A percentile compares a stretch with the other conserved stretches of the same genome.
phyloP scores from a whole-genome alignment of 2,888 invertebrate genomes.

The Epistrophella euchroma region DNA sequence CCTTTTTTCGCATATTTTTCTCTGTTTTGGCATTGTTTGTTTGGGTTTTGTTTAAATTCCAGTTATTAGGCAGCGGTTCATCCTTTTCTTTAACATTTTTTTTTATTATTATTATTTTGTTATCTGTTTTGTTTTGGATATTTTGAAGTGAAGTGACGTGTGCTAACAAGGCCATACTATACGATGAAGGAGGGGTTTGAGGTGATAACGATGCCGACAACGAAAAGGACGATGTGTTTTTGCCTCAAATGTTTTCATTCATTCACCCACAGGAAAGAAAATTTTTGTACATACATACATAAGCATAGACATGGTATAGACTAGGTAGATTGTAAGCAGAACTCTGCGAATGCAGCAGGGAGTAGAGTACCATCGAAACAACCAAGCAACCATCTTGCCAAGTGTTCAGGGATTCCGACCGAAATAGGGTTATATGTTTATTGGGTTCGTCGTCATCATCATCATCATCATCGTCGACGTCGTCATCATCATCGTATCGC shows the following conservation, averaged over 20 bases:
- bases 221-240: slow-evolving; percentile 59
- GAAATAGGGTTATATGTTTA: slow-evolving; percentile 73
- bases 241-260: slow-evolving; percentile 68
- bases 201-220: slow-evolving; percentile 36
- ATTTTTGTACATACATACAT: slow-evolving; percentile 38
- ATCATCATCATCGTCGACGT: slow-evolving; percentile 34
- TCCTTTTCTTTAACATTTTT: slow-evolving; percentile 47
- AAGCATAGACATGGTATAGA: slow-evolving; percentile 22
- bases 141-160: slow-evolving; percentile 75
- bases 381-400: slow-evolving; percentile 45
- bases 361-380: slow-evolving; percentile 46
- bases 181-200: slow-evolving; percentile 21
- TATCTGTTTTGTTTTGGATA: slow-evolving; percentile 66
- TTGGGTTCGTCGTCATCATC: slow-evolving; percentile 62
- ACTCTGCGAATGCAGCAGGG: slow-evolving; percentile 54
- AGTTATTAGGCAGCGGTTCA: slow-evolving; percentile 71
- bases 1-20: slow-evolving; percentile 73
- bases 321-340: slow-evolving; percentile 36
- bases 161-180: slow-evolving; percentile 67
- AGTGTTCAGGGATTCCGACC: slow-evolving; percentile 69
- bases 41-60: slow-evolving; percentile 65
- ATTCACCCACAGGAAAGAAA: slow-evolving; percentile 71
- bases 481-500: slow-evolving; percentile 28
- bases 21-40: slow-evolving; percentile 61
- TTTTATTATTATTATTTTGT: slow-evolving; percentile 34